Evolutionary conservation across 1,140 invertebrate genomes (phyloP).

Genomic region (Drosophila grimshawi): DNA sequence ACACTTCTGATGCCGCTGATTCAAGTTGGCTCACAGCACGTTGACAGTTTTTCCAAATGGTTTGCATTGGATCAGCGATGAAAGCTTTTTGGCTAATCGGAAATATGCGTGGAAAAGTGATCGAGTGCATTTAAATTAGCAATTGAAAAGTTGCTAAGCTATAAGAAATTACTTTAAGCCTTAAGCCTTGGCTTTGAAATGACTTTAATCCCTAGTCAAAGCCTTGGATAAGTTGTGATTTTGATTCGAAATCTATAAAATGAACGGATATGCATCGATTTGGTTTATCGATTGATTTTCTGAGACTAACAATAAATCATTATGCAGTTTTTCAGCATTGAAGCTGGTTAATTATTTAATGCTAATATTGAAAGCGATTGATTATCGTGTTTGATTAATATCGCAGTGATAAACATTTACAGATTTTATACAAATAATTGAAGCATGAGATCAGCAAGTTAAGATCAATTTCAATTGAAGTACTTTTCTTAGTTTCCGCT

Average conservation of each 20-base stretch:
- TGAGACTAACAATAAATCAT: too few relatives aligned
- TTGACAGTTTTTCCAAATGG: slow-evolving; percentile 66
- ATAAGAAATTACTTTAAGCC: slow-evolving; percentile 3
- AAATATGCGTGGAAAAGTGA: slow-evolving; percentile 20
- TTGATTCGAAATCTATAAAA: too few relatives aligned
- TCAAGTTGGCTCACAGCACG: slow-evolving; percentile 47
- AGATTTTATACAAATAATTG: background rate
- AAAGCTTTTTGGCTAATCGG: slow-evolving; percentile 21
- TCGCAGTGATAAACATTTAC: too few relatives aligned
- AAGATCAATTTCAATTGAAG: background rate
- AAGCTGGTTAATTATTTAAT: background rate
- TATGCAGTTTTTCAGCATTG: background rate
- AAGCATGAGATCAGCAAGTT: background rate
- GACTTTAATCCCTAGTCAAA: too few relatives aligned
- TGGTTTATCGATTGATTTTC: too few relatives aligned
- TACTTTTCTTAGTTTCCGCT: background rate
- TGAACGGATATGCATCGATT: too few relatives aligned
- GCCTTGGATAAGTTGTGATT: too few relatives aligned
- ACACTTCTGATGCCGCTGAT: slow-evolving; percentile 62
- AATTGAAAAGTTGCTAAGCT: slow-evolving; percentile 10
- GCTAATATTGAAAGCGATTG: too few relatives aligned
- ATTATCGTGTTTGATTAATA: too few relatives aligned
- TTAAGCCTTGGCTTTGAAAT: background rate
- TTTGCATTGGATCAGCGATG: slow-evolving; percentile 24
- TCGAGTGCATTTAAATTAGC: slow-evolving; percentile 10